Evolutionary conservation across 2,888 invertebrate species (phyloP).

Genomic region (Idaea biselata): DNA sequence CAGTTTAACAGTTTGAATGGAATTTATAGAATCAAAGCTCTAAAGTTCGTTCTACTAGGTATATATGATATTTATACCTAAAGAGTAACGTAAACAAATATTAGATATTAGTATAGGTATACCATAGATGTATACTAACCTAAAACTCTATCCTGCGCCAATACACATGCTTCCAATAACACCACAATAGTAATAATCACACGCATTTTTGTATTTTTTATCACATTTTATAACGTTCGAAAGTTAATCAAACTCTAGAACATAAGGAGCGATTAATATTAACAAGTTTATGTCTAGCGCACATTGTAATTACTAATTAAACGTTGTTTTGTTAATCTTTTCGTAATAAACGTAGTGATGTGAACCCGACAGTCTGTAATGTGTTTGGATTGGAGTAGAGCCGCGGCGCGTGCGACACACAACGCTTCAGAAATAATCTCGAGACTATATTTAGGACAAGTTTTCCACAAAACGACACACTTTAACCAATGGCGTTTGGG

Average conservation of each 20-base stretch:
- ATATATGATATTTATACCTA: no score
- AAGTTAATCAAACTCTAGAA: constrained; percentile 10
- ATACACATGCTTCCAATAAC: constrained; percentile 40
- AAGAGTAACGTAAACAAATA: no score
- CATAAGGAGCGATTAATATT: constrained; percentile 34
- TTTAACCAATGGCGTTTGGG: constrained; percentile 54
- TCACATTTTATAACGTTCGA: constrained; percentile 4
- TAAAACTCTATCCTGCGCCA: constrained; percentile 35
- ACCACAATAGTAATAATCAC: constrained; percentile 40
- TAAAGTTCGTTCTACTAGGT: no score
- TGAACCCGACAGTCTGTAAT: constrained; percentile 54
- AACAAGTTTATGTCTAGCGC: constrained; percentile 41
- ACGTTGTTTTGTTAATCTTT: constrained; percentile 43
- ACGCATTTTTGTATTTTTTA: constrained; percentile 33
- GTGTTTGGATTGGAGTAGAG: constrained; percentile 67
- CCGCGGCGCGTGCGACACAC: constrained; percentile 64
- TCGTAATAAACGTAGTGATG: constrained; percentile 54
- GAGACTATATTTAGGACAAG: constrained; percentile 71
- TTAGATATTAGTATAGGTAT: constrained; percentile 10
- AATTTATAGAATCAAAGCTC: no score
- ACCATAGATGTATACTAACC: constrained; percentile 42
- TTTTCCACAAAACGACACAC: constrained; percentile 77
- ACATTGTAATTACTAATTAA: constrained; percentile 53
- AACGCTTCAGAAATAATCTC: constrained; percentile 70
- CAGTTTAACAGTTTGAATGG: neutral